These are phyloP conservation scores for Drosophila prostipennis DNA, from an alignment of 2,888 invertebrate genomes.

Conservation along the genomic window DNA sequence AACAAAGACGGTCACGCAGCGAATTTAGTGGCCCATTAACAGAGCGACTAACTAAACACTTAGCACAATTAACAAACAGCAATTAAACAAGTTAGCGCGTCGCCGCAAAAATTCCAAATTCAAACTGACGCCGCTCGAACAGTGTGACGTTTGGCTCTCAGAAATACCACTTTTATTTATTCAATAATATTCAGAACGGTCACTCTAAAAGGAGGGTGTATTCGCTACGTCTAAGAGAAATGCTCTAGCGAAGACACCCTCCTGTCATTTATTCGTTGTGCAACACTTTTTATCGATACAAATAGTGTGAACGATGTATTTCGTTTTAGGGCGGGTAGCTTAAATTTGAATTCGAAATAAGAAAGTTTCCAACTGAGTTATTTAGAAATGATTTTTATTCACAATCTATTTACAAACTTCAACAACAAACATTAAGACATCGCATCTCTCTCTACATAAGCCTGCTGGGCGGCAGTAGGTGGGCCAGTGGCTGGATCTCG, in stretches of 20 bases:
- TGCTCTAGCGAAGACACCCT: too few species aligned
- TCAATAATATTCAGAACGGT: too few species aligned
- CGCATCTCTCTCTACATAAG: slow-evolving; percentile 27
- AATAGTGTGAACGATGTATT: too few species aligned
- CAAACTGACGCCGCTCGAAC: slow-evolving; percentile 11
- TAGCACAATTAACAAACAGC: slow-evolving; percentile 47
- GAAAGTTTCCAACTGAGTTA: neutral
- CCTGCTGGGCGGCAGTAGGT: slow-evolving; percentile 47
- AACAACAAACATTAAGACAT: slow-evolving; percentile 27
- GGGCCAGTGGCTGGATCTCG: slow-evolving; percentile 10
- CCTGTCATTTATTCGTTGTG: too few species aligned
- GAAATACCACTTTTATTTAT: too few species aligned
- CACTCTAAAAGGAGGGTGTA: too few species aligned
- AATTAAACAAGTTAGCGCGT: slow-evolving; percentile 20
- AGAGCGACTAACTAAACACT: slow-evolving; percentile 31
- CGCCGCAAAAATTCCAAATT: slow-evolving; percentile 4
- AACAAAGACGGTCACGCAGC: slow-evolving; percentile 13
- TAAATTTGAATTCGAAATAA: too few species aligned
- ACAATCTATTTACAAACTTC: slow-evolving; percentile 59
- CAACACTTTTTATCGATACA: too few species aligned
- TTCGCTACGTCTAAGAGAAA: too few species aligned
- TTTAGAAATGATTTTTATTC: slow-evolving; percentile 15
- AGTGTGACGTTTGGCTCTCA: too few species aligned
- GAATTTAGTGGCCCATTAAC: slow-evolving; percentile 12
- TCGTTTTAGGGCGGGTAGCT: too few species aligned